Percentiles rank a stretch among this genome's conserved stretches.
Evolutionary conservation across 2,113 vertebrate species (phyloP).

Genomic region (Harpagus bidentatus): DNA sequence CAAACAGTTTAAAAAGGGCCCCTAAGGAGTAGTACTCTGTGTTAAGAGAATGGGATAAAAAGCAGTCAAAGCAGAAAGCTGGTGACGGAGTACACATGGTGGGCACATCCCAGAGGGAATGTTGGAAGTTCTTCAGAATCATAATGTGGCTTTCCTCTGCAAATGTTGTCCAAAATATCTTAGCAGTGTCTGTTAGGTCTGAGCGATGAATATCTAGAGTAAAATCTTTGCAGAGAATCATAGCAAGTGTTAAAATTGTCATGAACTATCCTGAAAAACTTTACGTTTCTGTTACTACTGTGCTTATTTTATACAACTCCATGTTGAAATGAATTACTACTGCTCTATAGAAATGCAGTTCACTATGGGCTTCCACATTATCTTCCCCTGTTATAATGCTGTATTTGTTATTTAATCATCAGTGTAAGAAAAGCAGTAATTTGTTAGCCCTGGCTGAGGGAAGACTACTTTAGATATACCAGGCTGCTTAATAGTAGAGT

Average conservation of each 20-base stretch:
- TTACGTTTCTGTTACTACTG: not conserved
- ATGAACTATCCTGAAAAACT: not conserved
- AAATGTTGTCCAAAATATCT: not conserved
- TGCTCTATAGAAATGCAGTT: not conserved
- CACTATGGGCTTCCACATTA: not conserved
- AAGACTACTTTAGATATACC: not conserved
- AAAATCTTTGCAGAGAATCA: not conserved
- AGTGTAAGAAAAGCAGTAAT: not conserved
- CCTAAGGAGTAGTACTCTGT: not conserved
- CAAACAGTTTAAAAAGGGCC: not conserved
- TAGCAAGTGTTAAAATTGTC: not conserved
- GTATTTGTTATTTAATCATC: not conserved
- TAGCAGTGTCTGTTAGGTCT: not conserved
- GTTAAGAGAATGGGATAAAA: slow-evolving; percentile 16
- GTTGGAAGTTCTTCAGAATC: not conserved
- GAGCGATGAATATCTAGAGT: not conserved
- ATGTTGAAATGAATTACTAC: not conserved
- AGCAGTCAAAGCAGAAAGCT: not conserved
- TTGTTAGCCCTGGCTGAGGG: not conserved
- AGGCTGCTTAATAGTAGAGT: not conserved
- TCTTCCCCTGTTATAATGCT: not conserved
- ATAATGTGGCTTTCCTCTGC: not conserved
- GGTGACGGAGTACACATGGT: not conserved
- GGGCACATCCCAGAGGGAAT: not conserved
- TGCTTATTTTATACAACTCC: not conserved